Conservation (phyloP, 2,113 vertebrate species). For the Brienomyrus brachyistius region DNA sequence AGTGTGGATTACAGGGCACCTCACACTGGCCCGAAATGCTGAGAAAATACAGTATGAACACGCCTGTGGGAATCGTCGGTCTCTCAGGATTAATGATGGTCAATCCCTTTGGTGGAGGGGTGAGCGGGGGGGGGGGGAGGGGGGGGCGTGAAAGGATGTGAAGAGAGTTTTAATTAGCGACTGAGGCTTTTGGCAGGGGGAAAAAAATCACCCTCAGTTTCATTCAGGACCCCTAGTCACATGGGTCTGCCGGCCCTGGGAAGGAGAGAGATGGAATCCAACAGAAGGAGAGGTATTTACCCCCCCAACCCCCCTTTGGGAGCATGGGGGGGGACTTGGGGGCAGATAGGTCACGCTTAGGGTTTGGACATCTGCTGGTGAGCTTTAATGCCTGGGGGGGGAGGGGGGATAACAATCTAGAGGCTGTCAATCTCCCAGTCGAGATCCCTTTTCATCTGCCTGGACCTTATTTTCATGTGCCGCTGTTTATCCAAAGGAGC, state of each 20-base stretch:
- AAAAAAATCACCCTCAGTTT: not conserved
- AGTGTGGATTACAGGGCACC: not conserved
- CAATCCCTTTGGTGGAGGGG: not conserved
- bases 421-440: not conserved
- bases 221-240: not conserved
- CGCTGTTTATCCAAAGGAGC: not conserved
- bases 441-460: not conserved
- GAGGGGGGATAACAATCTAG: not conserved
- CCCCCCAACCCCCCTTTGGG: not conserved
- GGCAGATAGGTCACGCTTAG: not conserved
- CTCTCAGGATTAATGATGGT: not conserved
- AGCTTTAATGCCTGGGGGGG: not conserved
- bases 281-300: not conserved
- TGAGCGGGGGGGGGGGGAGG: not conserved
- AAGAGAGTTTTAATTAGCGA: not conserved
- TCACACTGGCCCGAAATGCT: not conserved
- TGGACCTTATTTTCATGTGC: not conserved
- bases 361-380: constrained; percentile 12
- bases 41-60: not conserved
- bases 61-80: not conserved
- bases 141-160: not conserved
- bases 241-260: not conserved
- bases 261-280: not conserved
- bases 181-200: not conserved
- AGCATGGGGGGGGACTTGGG: not conserved